A percentile compares a stretch with the other conserved stretches of the same genome.
Evolutionary conservation across 2,888 invertebrate genomes (phyloP).

Genomic region (Vanessa cardui): DNA sequence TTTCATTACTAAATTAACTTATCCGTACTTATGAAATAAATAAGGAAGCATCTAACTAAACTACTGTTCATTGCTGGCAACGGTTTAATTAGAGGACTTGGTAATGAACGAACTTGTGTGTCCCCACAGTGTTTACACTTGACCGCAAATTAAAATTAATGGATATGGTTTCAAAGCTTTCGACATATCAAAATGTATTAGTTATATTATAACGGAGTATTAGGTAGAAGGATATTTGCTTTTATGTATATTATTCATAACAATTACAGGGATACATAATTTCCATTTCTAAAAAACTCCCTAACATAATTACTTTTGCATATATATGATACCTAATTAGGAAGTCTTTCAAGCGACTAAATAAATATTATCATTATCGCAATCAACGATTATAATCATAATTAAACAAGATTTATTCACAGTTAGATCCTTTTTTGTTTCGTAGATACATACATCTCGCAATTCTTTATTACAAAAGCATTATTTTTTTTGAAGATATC

Average conservation of each 20-base stretch:
- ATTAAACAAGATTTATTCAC: too few species aligned
- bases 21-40: slow-evolving; percentile 52
- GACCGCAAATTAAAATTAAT: slow-evolving; percentile 46
- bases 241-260: not conserved
- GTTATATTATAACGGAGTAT: not conserved
- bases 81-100: slow-evolving; percentile 61
- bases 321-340: too few species aligned
- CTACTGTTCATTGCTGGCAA: slow-evolving; percentile 57
- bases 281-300: too few species aligned
- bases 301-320: too few species aligned
- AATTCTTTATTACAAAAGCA: too few species aligned
- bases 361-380: too few species aligned
- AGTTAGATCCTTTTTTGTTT: too few species aligned
- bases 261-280: too few species aligned
- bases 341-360: too few species aligned
- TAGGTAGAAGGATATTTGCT: not conserved
- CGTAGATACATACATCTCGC: too few species aligned
- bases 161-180: slow-evolving; percentile 30
- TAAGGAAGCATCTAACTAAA: slow-evolving; percentile 62
- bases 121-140: slow-evolving; percentile 47
- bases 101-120: slow-evolving; percentile 51
- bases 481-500: too few species aligned
- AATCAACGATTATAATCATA: too few species aligned
- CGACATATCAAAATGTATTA: slow-evolving; percentile 18
- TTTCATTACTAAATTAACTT: slow-evolving; percentile 45